Conservation (phyloP, 2,113 vertebrate species). For the Pygoscelis adeliae region DNA sequence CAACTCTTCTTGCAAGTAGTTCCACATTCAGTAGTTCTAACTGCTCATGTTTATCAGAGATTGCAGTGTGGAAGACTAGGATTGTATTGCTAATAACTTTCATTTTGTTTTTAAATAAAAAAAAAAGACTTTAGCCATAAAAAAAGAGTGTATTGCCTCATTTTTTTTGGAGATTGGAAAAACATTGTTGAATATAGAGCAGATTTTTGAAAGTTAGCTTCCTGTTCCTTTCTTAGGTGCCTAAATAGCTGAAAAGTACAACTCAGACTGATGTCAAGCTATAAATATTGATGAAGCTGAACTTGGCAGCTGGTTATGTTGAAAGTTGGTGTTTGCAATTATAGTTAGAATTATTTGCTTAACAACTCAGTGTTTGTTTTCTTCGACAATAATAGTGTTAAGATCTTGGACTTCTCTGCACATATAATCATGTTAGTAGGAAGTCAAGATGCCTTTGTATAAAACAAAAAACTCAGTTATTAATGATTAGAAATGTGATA, state of each 20-base stretch:
- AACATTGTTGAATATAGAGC: background rate
- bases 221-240: background rate
- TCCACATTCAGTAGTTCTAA: background rate
- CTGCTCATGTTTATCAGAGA: background rate
- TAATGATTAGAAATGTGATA: background rate
- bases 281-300: conserved; percentile 42
- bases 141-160: background rate
- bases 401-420: background rate
- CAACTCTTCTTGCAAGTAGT: background rate
- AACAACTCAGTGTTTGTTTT: conserved; percentile 23
- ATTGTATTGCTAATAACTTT: background rate
- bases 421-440: background rate
- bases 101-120: background rate
- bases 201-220: background rate
- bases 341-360: conserved; percentile 20
- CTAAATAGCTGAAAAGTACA: background rate
- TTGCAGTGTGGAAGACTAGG: background rate
- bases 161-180: background rate
- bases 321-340: conserved; percentile 8
- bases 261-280: background rate
- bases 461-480: background rate
- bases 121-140: background rate
- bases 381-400: background rate
- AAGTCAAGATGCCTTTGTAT: background rate
- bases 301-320: conserved; percentile 4